Evolutionary conservation across 2,113 vertebrate species (phyloP), one percentile per base, ranked within the genome.

Genomic region (Chaetops frenatus): DNA sequence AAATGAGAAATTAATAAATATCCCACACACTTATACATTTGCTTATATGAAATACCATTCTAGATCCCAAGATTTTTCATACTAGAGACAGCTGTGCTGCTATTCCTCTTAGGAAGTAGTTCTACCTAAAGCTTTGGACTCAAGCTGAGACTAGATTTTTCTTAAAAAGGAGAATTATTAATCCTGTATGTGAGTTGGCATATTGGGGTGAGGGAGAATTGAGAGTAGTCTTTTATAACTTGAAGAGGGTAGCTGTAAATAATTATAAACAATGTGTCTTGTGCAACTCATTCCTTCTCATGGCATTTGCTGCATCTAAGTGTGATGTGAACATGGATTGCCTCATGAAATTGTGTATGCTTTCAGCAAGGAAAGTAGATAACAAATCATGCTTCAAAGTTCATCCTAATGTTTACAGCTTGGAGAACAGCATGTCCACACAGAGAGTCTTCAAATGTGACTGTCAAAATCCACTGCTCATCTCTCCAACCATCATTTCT

Each of bases 401-500:
- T 84, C 66, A 89, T 96, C 72, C 42, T 86, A 28, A 81, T 47
- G 12, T 71, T 74, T 92, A 69, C 19, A 70, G 19, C 86, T 93
- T 70, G 38, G 33, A 65, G 15, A 50, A 42, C 38, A 89, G 85
- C 94, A 86, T 91, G 90, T 73, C 38, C 5, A 29, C 31, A 66
- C 44, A 44, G 56, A 65, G 20, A 38, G 50, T 53, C 77, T 40
- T 84, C 42, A 64, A 45, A 82, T 31, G 25, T 83, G 82, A 82
- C 50, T 83, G 51, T 65, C 57, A 76, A 33, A 88, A 79, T 90
- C 71, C 78, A 38, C 70, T 87, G 64, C 64, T 82, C 76, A 12
- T 67, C 38, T 57, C 89, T 87, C 45, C 72, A 51, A 60, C 56
- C 92, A 33, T 96, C 94, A 91, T 97, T 95, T 95, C 86, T 96